Evolutionary conservation across 2,797 vertebrate genomes (phyloP).

Genomic region (Onychomys torridus): DNA sequence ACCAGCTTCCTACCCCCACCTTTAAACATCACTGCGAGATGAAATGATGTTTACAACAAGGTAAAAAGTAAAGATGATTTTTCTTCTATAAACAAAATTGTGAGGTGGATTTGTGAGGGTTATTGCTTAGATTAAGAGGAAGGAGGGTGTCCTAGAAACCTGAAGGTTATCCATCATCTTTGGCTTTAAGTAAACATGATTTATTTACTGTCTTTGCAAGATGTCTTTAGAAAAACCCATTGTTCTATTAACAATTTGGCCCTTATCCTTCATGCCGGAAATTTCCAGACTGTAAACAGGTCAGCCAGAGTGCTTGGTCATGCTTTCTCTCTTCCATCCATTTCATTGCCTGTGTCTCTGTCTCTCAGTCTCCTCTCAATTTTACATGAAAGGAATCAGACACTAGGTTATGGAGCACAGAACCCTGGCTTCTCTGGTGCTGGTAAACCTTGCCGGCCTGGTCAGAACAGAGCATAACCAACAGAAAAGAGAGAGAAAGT

Average conservation of each 20-base stretch:
- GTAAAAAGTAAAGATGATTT: background rate
- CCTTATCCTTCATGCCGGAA: background rate
- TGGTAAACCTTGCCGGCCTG: background rate
- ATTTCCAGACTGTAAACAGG: background rate
- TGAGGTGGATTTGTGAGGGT: background rate
- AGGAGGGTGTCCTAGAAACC: background rate
- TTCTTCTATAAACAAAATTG: background rate
- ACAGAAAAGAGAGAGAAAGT: fast-evolving
- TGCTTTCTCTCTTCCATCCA: background rate
- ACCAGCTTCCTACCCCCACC: background rate
- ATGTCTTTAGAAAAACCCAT: background rate
- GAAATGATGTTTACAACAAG: background rate
- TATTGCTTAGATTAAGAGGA: background rate
- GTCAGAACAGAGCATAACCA: background rate
- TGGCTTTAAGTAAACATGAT: background rate
- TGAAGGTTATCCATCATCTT: background rate
- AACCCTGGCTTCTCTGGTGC: background rate
- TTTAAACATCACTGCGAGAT: background rate
- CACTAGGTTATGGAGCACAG: background rate
- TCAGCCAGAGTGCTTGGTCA: background rate
- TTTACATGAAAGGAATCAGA: background rate
- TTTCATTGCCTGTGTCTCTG: background rate
- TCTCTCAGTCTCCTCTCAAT: background rate
- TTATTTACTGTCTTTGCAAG: background rate
- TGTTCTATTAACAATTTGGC: background rate